phyloP scores from a whole-genome alignment of 2,113 vertebrate species.

The Trochalopteron elliotii region DNA sequence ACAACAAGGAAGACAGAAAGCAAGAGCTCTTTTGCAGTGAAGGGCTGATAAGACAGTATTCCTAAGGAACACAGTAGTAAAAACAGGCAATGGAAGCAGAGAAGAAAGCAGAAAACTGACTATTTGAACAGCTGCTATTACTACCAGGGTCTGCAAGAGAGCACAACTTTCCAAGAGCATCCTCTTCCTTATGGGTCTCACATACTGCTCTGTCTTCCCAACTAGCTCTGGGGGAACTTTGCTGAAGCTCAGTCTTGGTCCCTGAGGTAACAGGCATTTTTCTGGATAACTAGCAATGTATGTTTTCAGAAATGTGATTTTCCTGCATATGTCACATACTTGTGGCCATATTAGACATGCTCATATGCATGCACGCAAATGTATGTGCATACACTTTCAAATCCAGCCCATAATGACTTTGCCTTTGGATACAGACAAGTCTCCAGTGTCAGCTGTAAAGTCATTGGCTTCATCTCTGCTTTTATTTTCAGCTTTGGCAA shows the following conservation, averaged over 20 bases:
- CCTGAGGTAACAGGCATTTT: neutral
- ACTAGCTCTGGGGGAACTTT: neutral
- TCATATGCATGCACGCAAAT: neutral
- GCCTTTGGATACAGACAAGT: neutral
- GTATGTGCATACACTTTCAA: neutral
- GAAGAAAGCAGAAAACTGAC: neutral
- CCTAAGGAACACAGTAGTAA: neutral
- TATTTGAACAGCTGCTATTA: neutral
- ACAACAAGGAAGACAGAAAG: neutral
- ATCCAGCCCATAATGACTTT: neutral
- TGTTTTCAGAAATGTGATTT: slow-evolving; percentile 14
- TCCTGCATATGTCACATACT: slow-evolving; percentile 8
- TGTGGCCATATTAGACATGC: slow-evolving; percentile 17
- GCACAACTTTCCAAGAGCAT: neutral
- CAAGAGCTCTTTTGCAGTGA: neutral
- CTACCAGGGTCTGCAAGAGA: neutral
- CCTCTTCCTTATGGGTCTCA: neutral
- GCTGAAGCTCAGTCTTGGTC: neutral
- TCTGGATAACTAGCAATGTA: neutral
- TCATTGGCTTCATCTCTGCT: neutral
- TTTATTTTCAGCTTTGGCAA: slow-evolving; percentile 4
- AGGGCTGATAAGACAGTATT: neutral
- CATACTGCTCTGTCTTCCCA: neutral
- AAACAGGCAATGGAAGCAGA: neutral
- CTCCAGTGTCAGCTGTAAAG: neutral